Conservation (phyloP, 2,888 invertebrate genomes). For the Drosophila recens region DNA sequence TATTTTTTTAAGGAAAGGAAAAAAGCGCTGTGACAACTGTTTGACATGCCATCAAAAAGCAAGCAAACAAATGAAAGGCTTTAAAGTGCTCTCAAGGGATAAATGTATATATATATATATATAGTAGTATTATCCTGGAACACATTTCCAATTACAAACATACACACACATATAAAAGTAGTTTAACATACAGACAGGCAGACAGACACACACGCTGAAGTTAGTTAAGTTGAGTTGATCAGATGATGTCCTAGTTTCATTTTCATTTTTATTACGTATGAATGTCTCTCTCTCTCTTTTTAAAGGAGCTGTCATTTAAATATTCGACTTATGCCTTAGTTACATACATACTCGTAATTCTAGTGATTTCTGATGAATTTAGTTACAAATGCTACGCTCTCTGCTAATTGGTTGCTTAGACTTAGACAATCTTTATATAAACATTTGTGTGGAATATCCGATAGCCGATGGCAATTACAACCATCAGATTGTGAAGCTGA, state of each 20-base stretch:
- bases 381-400: conserved; percentile 51
- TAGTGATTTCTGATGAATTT: conserved; percentile 42
- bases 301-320: conserved; percentile 1
- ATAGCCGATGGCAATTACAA: conserved; percentile 81
- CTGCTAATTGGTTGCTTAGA: conserved; percentile 14
- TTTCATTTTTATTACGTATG: conserved; percentile 14
- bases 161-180: conserved; percentile 40
- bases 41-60: conserved; percentile 15
- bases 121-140: conserved; percentile 17
- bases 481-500: conserved; percentile 82
- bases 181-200: conserved; percentile 28
- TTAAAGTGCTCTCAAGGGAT: conserved; percentile 1
- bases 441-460: conserved; percentile 82
- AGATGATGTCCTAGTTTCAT: conserved; percentile 24
- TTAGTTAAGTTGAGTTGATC: conserved; percentile 26
- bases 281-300: conserved; percentile 2
- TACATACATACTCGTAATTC: conserved; percentile 5
- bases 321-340: not conserved
- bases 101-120: conserved; percentile 1
- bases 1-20: conserved; percentile 11
- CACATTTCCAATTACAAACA: conserved; percentile 26
- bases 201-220: conserved; percentile 12
- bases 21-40: conserved; percentile 32
- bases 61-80: conserved; percentile 45
- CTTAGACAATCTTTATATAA: conserved; percentile 80